These are phyloP conservation scores for Drosophila navojoa DNA, from an alignment of 1,140 invertebrate genomes.

Conservation along the genomic window DNA sequence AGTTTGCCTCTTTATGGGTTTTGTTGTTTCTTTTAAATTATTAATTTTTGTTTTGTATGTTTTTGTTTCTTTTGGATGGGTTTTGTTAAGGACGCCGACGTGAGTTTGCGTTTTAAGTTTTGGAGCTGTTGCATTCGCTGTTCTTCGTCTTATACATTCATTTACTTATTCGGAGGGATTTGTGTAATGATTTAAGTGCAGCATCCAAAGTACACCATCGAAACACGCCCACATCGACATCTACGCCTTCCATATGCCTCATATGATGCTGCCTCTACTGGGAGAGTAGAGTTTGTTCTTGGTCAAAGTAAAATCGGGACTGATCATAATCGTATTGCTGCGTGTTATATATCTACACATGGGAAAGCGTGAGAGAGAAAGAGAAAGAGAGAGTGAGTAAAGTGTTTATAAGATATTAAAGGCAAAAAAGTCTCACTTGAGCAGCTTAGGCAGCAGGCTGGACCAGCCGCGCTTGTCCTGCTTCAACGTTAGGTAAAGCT, in stretches of 20 bases:
- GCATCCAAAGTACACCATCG: conserved; percentile 9
- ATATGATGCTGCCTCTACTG: conserved; percentile 48
- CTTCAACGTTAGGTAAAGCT: conserved; percentile 92
- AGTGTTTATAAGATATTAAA: neutral
- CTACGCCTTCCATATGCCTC: conserved; percentile 44
- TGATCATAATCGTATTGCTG: conserved; percentile 92
- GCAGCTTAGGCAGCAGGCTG: conserved; percentile 91
- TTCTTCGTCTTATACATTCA: conserved; percentile 27
- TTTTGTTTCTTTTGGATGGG: conserved; percentile 32
- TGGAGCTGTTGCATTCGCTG: conserved; percentile 14
- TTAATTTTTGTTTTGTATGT: conserved; percentile 23
- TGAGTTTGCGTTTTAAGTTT: conserved; percentile 16
- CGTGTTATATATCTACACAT: conserved; percentile 89
- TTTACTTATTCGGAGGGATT: conserved; percentile 76
- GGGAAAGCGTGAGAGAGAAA: neutral
- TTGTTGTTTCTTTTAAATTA: conserved; percentile 9
- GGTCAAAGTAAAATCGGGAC: conserved; percentile 91
- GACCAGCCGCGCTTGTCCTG: conserved; percentile 93
- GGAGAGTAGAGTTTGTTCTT: conserved; percentile 92
- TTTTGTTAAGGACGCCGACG: conserved; percentile 13
- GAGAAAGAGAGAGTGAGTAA: neutral
- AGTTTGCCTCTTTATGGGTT: conserved; percentile 73
- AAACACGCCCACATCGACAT: conserved; percentile 15
- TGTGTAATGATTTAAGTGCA: conserved; percentile 58
- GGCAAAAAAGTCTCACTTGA: conserved; percentile 88